Conservation (phyloP, 2,888 invertebrate genomes). For the Busseola fusca region DNA sequence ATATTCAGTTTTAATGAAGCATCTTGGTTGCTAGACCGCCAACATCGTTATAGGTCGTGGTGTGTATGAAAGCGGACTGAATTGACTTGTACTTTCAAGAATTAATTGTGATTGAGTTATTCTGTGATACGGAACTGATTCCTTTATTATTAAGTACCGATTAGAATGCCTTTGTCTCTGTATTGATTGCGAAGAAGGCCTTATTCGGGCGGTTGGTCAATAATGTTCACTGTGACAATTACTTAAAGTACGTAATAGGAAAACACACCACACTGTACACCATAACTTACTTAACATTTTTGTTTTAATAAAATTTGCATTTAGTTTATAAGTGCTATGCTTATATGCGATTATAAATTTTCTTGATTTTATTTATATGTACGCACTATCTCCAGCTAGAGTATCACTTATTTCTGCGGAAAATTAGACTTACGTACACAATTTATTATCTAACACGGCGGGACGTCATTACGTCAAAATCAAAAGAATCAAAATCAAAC, state of each 20-base stretch:
- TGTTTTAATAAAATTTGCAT: too few relatives aligned
- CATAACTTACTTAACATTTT: too few relatives aligned
- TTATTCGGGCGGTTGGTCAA: background rate
- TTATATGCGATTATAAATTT: too few relatives aligned
- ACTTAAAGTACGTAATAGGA: background rate
- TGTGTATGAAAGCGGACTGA: slow-evolving; percentile 42
- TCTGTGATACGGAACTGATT: slow-evolving; percentile 18
- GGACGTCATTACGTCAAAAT: too few relatives aligned
- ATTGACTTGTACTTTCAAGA: slow-evolving; percentile 6
- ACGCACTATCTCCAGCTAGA: too few relatives aligned
- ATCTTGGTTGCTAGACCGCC: slow-evolving; percentile 66
- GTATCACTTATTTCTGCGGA: too few relatives aligned
- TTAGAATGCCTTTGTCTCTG: slow-evolving; percentile 17
- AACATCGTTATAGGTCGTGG: slow-evolving; percentile 60
- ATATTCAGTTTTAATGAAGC: slow-evolving; percentile 77
- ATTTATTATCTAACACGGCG: too few relatives aligned
- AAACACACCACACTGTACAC: too few relatives aligned
- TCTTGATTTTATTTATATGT: too few relatives aligned
- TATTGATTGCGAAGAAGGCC: slow-evolving; percentile 9
- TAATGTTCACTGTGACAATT: background rate
- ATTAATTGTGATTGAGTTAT: slow-evolving; percentile 21
- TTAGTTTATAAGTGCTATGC: too few relatives aligned
- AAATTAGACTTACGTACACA: too few relatives aligned
- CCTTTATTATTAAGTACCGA: slow-evolving; percentile 2
- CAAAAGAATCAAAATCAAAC: too few relatives aligned